Evolutionary conservation across 2,888 invertebrate species (phyloP).

Genomic region (Apamea crenata): DNA sequence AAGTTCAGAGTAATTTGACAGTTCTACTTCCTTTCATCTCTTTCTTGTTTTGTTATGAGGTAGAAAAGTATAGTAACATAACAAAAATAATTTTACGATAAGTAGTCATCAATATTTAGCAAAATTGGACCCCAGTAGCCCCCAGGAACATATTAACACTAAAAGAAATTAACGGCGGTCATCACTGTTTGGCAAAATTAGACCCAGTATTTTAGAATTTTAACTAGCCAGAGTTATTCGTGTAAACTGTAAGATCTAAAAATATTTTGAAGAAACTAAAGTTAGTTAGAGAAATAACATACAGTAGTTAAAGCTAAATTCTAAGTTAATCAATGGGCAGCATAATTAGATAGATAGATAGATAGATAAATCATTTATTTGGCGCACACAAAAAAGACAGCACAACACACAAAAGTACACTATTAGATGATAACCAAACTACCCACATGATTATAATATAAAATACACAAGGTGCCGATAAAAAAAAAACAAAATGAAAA

Average conservation of each 20-base stretch:
- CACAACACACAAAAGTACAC: too few relatives aligned
- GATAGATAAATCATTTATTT: too few relatives aligned
- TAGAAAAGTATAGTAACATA: neutral
- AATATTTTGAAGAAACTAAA: neutral
- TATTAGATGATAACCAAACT: too few relatives aligned
- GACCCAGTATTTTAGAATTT: neutral
- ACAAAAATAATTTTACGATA: neutral
- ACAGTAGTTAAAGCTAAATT: neutral
- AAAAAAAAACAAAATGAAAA: too few relatives aligned
- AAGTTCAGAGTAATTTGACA: slow-evolving; percentile 12
- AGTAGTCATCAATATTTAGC: neutral
- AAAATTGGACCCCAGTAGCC: neutral
- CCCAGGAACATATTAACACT: neutral
- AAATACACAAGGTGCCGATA: too few relatives aligned
- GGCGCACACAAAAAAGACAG: too few relatives aligned
- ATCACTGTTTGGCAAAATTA: neutral
- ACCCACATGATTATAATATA: too few relatives aligned
- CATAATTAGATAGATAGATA: neutral
- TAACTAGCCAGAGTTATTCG: neutral
- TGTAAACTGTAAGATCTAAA: neutral
- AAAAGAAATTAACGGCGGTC: neutral
- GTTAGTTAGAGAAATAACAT: neutral
- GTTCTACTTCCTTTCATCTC: neutral
- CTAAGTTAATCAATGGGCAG: neutral
- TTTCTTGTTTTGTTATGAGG: neutral